Base-by-base conservation (phyloP, 2,888 invertebrate species). In the Uloborus plumipes region DNA sequence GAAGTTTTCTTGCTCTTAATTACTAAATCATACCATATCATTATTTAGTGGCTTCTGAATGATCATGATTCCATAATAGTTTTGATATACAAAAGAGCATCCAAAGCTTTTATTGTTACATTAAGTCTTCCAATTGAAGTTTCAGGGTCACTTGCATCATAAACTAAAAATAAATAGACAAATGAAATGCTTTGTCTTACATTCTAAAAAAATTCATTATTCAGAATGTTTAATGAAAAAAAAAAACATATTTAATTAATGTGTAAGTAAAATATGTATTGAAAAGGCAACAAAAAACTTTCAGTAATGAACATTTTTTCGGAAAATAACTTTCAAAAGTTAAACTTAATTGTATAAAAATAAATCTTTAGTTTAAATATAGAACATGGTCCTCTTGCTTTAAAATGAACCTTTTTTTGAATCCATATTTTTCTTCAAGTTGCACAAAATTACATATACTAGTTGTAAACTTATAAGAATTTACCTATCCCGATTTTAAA, bases 91-190 rank as follows among this genome's bases (percentile, higher is more conserved):
- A 47, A 9, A 69, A 83, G 72, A 47, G 58, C 58, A 26, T 77
- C 69, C n/a, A 83, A n/a, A 16, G 73, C 73, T 64, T 67, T 16
- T 53, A 83, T 71, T 47, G 69, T 83, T 50, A 83, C 50, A 67
- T 77, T 83, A n/a, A 83, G 55, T 15, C n/a, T 13, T 20, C 83
- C 83, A 26, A 83, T 73, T 26, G 53, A 47, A 11, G 72, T 69
- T 15, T 20, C 15, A 39, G 20, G 58, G 50, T 73, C 26, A 58
- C 22, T 58, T 26, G 73, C 83, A 83, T 83, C 83, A 83, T 73
- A 77, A 64, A 83, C 83, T 83, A 15, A 2, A 83, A 73, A 9
- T 53, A n/a, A 72, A 15, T n/a, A 16, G 16, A 49, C 2, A 50
- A 22, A 62, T 61, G 16, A 20, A 61, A 61, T 61, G n/a, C 0